Base-by-base conservation (phyloP, 1,140 invertebrate genomes). In the Saccostrea echinata region DNA sequence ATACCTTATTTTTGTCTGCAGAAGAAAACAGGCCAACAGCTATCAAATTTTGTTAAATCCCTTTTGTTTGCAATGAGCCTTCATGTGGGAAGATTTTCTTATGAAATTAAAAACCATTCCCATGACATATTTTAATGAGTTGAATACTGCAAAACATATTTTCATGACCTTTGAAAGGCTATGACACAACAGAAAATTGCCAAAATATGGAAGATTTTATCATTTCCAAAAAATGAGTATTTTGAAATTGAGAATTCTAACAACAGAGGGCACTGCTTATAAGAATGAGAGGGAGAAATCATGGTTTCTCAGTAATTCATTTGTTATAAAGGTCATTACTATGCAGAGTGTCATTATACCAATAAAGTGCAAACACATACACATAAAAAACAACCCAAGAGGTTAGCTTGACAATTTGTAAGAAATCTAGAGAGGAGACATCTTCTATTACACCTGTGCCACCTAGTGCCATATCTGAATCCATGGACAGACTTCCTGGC, bases 51-150 rank as follows among this genome's bases (percentile, higher is more conserved):
- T 13, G 68, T 76, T 76, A 76, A 76, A 76, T 30, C 24, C 30
- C 68, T 33, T 76, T 76, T 76, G 27, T 76, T 76, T 76, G 68
- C 11, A 35, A 33, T 24, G 13, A 16, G 68, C 27, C 33, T 76
- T 76, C 68, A 76, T 76, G 68, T 76, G 68, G 68, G 24, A 76
- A 76, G 11, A 33, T 76, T 35, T 76, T 33, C 68, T 76, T 30
- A 35, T 30, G 12, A 76, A 76, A 16, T 76, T 76, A 76, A 76
- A 76, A 33, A 30, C 24, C 68, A 76, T 13, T 76, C 12, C 30
- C 27, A 76, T 76, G 24, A 11, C 24, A 76, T 76, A 76, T 35
- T 4, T 76, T 76, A 30, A 16, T 16, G 27, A 16, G 27, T 33
- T 71, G 12, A 71, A 71, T 71, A 21, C 55, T 57, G 55, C 55